Conservation (phyloP, 2,113 vertebrate species). For the Lamprologus sp. region DNA sequence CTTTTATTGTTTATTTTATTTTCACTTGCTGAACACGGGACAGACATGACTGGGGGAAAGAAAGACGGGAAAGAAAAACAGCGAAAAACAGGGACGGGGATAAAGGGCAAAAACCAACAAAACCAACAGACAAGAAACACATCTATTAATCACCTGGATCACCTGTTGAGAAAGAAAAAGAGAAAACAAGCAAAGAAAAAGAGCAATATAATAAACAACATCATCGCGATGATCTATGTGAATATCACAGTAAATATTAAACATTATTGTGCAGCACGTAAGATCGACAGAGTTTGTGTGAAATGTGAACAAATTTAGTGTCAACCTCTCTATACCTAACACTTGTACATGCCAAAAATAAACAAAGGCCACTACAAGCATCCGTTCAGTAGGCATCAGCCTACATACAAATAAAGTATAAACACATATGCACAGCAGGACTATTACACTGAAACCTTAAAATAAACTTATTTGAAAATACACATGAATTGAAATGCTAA, state of each 20-base stretch:
- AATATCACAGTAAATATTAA: background rate
- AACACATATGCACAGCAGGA: background rate
- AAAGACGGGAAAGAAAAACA: background rate
- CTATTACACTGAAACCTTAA: background rate
- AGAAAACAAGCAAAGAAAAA: background rate
- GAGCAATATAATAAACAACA: rapidly evolving
- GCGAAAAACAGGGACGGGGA: rapidly evolving
- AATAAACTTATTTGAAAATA: background rate
- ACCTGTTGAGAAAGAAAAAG: background rate
- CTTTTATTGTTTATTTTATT: background rate
- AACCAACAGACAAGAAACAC: background rate
- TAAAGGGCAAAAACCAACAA: background rate
- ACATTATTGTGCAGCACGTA: background rate
- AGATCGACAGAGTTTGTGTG: background rate
- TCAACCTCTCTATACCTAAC: background rate
- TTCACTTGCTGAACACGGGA: background rate
- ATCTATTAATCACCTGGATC: background rate
- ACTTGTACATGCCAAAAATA: background rate
- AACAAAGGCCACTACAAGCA: background rate
- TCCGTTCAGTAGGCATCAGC: background rate
- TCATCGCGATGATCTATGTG: background rate
- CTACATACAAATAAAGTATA: background rate
- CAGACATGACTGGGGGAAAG: rapidly evolving
- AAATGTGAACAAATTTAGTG: background rate
- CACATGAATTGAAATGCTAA: background rate